Base-by-base conservation (phyloP, 2,797 vertebrate species). In the Silurus lanzhouensis region DNA sequence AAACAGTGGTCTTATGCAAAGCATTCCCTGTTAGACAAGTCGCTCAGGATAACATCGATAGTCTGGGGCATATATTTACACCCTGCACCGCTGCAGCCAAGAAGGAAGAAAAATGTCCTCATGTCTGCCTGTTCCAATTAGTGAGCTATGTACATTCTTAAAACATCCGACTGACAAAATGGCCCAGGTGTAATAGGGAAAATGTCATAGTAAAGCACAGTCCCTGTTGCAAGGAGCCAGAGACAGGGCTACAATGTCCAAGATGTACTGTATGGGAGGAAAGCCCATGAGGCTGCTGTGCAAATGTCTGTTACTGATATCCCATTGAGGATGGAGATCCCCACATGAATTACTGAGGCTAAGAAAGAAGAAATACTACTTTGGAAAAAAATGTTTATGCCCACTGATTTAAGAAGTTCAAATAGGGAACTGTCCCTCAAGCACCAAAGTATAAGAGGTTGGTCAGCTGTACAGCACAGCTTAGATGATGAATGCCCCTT, bases 91-190 rank as follows among this genome's bases (percentile, higher is more conserved):
- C 48, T 31, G 27, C n/a, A 82, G 64, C 52, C 2, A 25, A 46
- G 46, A n/a, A 52, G 63, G 63, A 55, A 52, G 63, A 81, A 31
- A 67, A 81, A 81, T 31, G n/a, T 46, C 46, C 64, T 55, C 55
- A 81, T 55, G 64, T 19, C 48, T 81, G 25, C 48, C 64, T 81
- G 63, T 31, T 83, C 31, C 81, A 58, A n/a, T 71, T 83, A 19
- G 64, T 9, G 31, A 38, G 80, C 52, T 20, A 70, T 82, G 22
- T 22, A 44, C 66, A 60, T 20, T 10, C 9, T 44, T 10, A 44
- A 81, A 82, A 71, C 66, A 82, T 64, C 38, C 44, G 22, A 22
- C 64, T 52, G 44, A 6, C 38, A 67, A 68, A 57, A 81, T 14
- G 79, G 64, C 44, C 61, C 61, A 66, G 22, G 52, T 67, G 60